These are phyloP conservation scores for Aeoliscus strigatus DNA, from an alignment of 2,797 vertebrate species.

Conservation along the genomic window DNA sequence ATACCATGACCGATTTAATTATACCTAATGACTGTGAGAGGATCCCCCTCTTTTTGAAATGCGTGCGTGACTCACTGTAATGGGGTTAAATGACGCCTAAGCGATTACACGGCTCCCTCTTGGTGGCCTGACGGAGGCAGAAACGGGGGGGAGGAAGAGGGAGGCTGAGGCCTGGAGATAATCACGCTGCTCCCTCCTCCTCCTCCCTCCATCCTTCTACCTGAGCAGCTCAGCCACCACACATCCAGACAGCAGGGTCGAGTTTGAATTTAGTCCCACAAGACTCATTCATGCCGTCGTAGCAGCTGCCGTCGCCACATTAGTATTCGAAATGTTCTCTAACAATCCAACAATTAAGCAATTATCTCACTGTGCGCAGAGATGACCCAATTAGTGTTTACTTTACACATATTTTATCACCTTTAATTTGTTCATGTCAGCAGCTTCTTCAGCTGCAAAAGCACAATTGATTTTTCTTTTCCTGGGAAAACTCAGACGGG, in stretches of 20 bases:
- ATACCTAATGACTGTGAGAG: conserved; percentile 50
- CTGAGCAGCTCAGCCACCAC: conserved; percentile 18
- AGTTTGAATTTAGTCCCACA: conserved; percentile 64
- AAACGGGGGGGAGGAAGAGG: conserved; percentile 7
- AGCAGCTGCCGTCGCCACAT: conserved; percentile 66
- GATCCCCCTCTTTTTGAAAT: conserved; percentile 26
- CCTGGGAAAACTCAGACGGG: background rate
- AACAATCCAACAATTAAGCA: conserved; percentile 70
- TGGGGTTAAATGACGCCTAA: conserved; percentile 60
- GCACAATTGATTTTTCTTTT: conserved; percentile 7
- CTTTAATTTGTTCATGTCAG: conserved; percentile 39
- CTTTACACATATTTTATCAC: conserved; percentile 53
- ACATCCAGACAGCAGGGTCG: conserved; percentile 25
- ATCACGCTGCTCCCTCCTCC: conserved; percentile 25
- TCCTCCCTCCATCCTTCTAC: conserved; percentile 8
- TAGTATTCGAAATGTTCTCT: conserved; percentile 64
- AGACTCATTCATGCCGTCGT: conserved; percentile 48
- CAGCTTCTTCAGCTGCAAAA: conserved; percentile 16
- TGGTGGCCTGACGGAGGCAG: conserved; percentile 17
- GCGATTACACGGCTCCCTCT: conserved; percentile 38
- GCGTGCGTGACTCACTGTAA: conserved; percentile 55
- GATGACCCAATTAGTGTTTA: conserved; percentile 66
- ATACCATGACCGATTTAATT: conserved; percentile 48
- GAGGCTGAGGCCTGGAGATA: conserved; percentile 43
- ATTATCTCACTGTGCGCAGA: conserved; percentile 56